Evolutionary conservation across 2,113 vertebrate genomes (phyloP).

Genomic region (Tychaedon coryphoeus): DNA sequence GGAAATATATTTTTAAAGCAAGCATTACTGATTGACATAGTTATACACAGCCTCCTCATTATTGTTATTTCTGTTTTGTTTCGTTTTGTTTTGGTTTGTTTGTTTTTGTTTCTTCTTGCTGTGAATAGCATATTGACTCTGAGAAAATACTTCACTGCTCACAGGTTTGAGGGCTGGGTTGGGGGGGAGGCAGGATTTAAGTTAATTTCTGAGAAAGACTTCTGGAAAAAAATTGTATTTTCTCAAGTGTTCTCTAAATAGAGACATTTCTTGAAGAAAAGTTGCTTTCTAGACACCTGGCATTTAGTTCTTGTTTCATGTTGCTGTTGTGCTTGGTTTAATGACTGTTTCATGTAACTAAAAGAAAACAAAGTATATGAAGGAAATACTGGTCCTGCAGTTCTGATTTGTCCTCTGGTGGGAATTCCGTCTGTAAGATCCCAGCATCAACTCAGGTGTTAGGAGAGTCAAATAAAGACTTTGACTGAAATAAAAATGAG

Average conservation of each 20-base stretch:
- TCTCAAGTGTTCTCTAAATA: background rate
- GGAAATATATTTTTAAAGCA: background rate
- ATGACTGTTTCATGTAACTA: background rate
- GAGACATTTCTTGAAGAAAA: background rate
- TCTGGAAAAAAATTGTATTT: background rate
- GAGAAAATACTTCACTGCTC: background rate
- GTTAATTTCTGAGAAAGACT: background rate
- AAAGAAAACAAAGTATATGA: background rate
- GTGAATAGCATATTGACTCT: background rate
- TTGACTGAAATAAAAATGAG: background rate
- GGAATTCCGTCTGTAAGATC: background rate
- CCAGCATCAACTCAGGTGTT: background rate
- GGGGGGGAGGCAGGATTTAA: rapidly evolving
- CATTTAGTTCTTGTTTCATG: background rate
- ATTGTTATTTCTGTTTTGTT: background rate
- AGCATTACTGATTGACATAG: background rate
- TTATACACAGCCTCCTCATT: background rate
- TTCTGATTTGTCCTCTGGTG: background rate
- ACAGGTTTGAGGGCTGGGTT: background rate
- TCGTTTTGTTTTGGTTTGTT: background rate
- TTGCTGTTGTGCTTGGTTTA: background rate
- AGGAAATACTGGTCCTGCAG: background rate
- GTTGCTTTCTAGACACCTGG: background rate
- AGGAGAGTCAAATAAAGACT: background rate
- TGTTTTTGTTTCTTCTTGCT: background rate